Base-by-base conservation (phyloP, 2,113 vertebrate genomes). In the Podarcis raffonei region DNA sequence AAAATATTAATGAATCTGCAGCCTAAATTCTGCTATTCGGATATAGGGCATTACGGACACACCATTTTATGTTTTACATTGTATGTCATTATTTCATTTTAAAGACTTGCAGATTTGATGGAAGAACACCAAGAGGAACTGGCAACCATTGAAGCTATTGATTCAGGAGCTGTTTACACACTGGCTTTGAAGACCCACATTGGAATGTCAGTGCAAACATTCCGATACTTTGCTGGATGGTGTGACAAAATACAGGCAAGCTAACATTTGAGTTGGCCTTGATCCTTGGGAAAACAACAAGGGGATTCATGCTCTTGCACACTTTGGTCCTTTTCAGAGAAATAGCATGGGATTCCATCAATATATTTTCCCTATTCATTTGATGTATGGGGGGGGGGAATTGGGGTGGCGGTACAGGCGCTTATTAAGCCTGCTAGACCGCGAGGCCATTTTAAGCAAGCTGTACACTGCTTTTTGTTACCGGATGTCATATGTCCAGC, bases 151-250 rank as follows among this genome's bases (percentile, higher is more conserved):
- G 98, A 98, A 81, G 93, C 97, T 62, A 92, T 98, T 0, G 97
- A 98, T 87, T 98, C 98, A 0, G 98, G 98, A 48, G 98, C 98
- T 42, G 97, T 98, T 88, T 98, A 98, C 80, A 98, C 98, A n/a
- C 89, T 98, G 89, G 98, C 98, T 74, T 94, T 98, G 92, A 98
- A 98, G 94, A 98, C 98, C 18, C 98, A 98, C 11, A 87, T 98
- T 8, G 98, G 98, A 91, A 98, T 98, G 98, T 98, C 98, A 75
- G 97, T 98, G 85, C 97, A 98, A 89, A 98, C 97, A 15, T 98
- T 98, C 94, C 94, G 97, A 93, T 98, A 98, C 91, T 98, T 98
- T 2, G 97, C 97, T 85, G 97, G 98, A 94, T 98, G 98, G 98
- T 98, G 98, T 85, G 98, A 98, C 96, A 98, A 98, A 95, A 98